Evolutionary conservation across 23 tunicate species (phyloP).

Genomic region (Ciona savignyi): DNA sequence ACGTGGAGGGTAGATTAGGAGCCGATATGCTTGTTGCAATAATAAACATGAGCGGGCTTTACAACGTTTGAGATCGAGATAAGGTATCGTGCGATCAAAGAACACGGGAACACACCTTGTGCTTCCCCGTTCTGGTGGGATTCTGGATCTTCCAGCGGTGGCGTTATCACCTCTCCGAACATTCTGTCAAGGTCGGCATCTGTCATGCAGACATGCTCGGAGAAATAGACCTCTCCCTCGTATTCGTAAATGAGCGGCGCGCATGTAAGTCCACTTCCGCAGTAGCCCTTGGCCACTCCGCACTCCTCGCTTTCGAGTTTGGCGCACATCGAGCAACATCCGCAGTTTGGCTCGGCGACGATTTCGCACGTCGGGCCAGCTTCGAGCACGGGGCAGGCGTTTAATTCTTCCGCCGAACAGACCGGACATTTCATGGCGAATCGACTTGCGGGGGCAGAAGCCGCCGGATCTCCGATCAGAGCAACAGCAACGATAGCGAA

Average conservation of each 20-base stretch:
- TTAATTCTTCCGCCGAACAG: not conserved
- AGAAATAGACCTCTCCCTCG: not conserved
- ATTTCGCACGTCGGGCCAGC: slow-evolving; percentile 15
- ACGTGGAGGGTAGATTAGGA: too few species aligned
- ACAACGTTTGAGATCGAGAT: too few species aligned
- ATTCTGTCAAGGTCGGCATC: not conserved
- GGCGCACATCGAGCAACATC: slow-evolving; percentile 64
- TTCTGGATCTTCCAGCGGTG: not conserved
- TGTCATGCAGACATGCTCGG: not conserved
- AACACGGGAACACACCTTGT: too few species aligned
- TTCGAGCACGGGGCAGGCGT: slow-evolving; percentile 15
- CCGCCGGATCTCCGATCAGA: not conserved
- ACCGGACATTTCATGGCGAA: not conserved
- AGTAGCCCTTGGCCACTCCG: slow-evolving; percentile 26
- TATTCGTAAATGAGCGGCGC: not conserved
- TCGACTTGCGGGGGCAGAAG: too few species aligned
- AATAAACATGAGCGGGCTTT: too few species aligned
- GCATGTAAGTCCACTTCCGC: slow-evolving; percentile 10
- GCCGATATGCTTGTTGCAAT: too few species aligned
- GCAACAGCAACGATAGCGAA: not conserved
- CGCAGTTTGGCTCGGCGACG: slow-evolving; percentile 37
- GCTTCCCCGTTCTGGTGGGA: not conserved
- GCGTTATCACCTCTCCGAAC: not conserved
- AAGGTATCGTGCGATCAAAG: too few species aligned
- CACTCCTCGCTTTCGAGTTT: slow-evolving; percentile 25